Conservation (phyloP, 2,113 vertebrate genomes). For the Muscicapa adusta region DNA sequence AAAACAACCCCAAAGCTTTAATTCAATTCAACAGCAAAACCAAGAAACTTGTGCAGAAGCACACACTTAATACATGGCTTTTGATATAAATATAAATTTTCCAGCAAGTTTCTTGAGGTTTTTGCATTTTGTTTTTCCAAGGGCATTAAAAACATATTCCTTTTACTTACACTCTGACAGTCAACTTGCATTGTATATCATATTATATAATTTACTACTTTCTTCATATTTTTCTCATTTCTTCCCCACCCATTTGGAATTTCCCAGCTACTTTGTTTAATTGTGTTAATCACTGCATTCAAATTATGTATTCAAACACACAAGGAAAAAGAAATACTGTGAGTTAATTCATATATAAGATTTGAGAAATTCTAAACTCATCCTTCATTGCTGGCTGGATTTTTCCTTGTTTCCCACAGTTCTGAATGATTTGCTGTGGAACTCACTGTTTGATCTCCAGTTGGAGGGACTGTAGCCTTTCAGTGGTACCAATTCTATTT, state of each 20-base stretch:
- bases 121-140: background rate
- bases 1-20: background rate
- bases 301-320: background rate
- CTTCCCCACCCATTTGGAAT: background rate
- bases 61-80: background rate
- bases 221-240: background rate
- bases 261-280: background rate
- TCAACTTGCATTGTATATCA: background rate
- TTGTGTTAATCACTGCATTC: background rate
- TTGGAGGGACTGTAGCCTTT: conserved; percentile 77
- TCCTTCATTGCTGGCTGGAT: background rate
- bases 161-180: background rate
- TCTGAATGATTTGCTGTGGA: background rate
- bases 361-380: background rate
- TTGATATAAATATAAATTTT: background rate
- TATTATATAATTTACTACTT: background rate
- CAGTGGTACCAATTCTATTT: conserved; percentile 75
- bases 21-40: background rate
- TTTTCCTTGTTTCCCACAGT: background rate
- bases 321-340: background rate
- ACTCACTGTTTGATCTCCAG: conserved; percentile 74
- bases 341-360: background rate
- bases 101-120: background rate
- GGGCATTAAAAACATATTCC: background rate
- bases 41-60: background rate